Conservation (phyloP, 2,113 vertebrate species). For the sheep (Ovis aries) region DNA sequence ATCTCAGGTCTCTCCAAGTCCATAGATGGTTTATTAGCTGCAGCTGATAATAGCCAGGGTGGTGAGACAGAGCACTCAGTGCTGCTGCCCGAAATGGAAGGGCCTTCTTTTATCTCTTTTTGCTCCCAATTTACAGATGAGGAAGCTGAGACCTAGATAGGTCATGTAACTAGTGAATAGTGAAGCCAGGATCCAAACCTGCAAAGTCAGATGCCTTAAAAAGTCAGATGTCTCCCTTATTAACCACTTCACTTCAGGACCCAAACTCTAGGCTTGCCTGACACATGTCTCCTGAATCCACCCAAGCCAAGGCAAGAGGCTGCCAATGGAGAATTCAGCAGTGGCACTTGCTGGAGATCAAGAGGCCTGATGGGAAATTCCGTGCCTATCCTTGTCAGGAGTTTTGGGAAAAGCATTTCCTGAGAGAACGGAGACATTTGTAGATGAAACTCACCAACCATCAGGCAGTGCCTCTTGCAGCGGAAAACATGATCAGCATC, state of each 20-base stretch:
- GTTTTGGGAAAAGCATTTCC: constrained; percentile 71
- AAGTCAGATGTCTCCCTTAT: background rate
- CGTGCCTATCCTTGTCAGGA: background rate
- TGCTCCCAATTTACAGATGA: background rate
- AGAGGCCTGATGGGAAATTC: background rate
- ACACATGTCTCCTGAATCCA: background rate
- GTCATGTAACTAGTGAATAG: background rate
- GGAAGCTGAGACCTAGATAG: background rate
- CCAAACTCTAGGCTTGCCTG: background rate
- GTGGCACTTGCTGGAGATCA: background rate
- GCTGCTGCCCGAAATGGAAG: background rate
- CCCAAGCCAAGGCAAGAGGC: background rate
- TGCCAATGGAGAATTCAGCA: background rate
- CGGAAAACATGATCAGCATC: constrained; percentile 74
- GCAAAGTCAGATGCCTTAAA: background rate
- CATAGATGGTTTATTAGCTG: background rate
- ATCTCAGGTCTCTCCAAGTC: background rate
- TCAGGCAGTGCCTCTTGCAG: constrained; percentile 46
- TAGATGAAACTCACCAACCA: constrained; percentile 63
- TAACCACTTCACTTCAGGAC: background rate
- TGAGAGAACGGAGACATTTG: constrained; percentile 66
- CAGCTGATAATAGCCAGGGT: background rate
- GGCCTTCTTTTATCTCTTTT: background rate
- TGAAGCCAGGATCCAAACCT: background rate
- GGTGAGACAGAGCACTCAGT: too few species aligned